Evolutionary conservation across 2,797 vertebrate genomes (phyloP), one percentile per base, ranked within the genome.

Genomic region (Corythornis leucogaster): DNA sequence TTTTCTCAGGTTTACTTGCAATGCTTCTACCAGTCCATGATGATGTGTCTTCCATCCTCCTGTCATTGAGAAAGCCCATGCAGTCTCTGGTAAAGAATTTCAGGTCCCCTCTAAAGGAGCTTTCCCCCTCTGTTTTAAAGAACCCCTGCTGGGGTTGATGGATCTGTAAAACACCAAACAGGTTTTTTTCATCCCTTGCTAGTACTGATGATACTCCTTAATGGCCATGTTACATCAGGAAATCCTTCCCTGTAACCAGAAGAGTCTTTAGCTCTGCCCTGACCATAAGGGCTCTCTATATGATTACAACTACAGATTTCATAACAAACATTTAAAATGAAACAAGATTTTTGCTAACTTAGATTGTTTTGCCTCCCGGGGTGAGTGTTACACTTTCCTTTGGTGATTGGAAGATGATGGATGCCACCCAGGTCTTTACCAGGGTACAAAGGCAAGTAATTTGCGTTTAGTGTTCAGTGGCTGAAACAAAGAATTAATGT

Each of bases 401-500:
- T 86, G 61, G 70, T 81, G 77, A 86, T 15, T 91, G 80, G 88
- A 84, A 86, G 80, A 84, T 85, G 68, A 84, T 81, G 75, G 75
- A 86, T 90, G 54, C 38, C 68, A 77, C 67, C 35, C 78, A 63
- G n/a, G 58, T 80, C 89, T 80, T 85, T 79, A 84, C 40, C 85
- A 90, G 70, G n/a, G 50, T 81, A 61, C 61, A n/a, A 67, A n/a
- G 67, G 68, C 80, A 86, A 93, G 61, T 55, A 73, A 92, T 89
- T 84, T 94, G 42, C 79, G 30, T 77, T 73, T 83, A 73, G 77
- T 55, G 75, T 87, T 86, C 89, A 70, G 63, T 78, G 79, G 38
- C 59, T 91, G 48, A 81, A 89, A 84, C 87, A 92, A 93, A 93
- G 74, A 87, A 93, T 92, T 79, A 85, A 91, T 87, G 43, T 78